Base-by-base conservation (phyloP, 2,113 vertebrate species). In the Scalopus aquaticus region DNA sequence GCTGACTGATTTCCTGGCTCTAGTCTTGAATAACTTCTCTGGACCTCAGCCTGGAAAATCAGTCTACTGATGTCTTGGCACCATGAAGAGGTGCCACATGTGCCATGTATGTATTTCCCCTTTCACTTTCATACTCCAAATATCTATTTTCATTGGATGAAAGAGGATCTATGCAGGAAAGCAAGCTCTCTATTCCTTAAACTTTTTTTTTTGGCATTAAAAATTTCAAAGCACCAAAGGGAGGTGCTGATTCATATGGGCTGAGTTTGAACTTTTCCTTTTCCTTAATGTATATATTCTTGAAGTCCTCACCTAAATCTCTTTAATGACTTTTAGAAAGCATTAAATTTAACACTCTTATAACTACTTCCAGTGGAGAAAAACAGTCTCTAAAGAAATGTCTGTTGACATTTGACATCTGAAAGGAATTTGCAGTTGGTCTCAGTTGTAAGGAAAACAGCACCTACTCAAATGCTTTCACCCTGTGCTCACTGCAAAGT, bases 391-490 rank as follows among this genome's bases (percentile, higher is more conserved):
- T 91, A 64, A 65, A 85, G 93, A 96, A 93, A 89, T 56, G 78
- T 65, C 73, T 97, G 93, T 67, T 56, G 92, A 76, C 96, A 90
- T 95, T 96, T 88, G 96, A 95, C 90, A 88, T 95, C 90, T 74
- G 85, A 89, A 97, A 97, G 91, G 95, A 98, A 97, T 95, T 78
- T 96, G 94, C 84, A 89, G 87, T 86, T 78, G 90, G 91, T 72
- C 74, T 87, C 54, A 67, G 82, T 1, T 56, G 58, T 56, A 77
- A 74, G 67, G 56, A 69, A 3, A 26, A 26, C 81, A 89, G 94
- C 95, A 96, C 89, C 88, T 89, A 92, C 94, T 92, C 89, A 83
- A 81, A 98, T 88, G 94, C 92, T 95, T 96, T 95, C 37, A 58
- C 3, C 74, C 96, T 62, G 87, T 35, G 54, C 85, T 94, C 85